Conservation (phyloP, 2,113 vertebrate species). For the Macquaria ambigua region DNA sequence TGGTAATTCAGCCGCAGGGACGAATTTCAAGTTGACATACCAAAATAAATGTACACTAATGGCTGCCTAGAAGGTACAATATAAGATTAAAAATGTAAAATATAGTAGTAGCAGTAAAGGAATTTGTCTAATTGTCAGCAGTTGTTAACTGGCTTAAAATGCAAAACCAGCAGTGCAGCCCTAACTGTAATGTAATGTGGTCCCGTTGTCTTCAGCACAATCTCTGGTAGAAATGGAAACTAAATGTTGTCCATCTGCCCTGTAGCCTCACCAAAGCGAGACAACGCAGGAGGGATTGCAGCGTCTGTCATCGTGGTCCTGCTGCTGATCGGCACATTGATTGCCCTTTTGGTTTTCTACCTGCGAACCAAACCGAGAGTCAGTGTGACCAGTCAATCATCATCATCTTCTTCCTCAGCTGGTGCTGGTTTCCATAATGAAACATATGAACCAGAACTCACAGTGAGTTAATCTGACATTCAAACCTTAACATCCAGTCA, state of each 20-base stretch:
- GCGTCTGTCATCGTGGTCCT: constrained; percentile 75
- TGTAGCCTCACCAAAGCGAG: constrained; percentile 34
- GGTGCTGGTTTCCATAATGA: constrained; percentile 60
- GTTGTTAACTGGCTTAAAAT: background rate
- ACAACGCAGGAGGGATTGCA: constrained; percentile 66
- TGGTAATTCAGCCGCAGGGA: too few relatives aligned
- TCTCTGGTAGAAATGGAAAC: background rate
- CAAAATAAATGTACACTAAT: too few relatives aligned
- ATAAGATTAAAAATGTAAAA: background rate
- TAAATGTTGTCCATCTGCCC: background rate
- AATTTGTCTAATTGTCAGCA: background rate
- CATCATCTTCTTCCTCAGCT: background rate
- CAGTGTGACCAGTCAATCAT: rapidly evolving
- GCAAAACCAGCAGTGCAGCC: background rate
- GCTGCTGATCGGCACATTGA: constrained; percentile 72
- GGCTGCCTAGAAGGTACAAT: too few relatives aligned
- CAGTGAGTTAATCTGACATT: constrained; percentile 62
- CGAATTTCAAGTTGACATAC: too few relatives aligned
- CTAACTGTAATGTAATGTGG: background rate
- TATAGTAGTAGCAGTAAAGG: background rate
- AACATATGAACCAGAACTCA: constrained; percentile 37
- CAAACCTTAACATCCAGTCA: background rate
- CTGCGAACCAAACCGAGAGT: constrained; percentile 16
- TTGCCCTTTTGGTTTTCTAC: constrained; percentile 72
- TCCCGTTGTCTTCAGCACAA: background rate